These are phyloP conservation scores for Papilio xuthus DNA, from an alignment of 1,140 invertebrate species.

Conservation along the genomic window DNA sequence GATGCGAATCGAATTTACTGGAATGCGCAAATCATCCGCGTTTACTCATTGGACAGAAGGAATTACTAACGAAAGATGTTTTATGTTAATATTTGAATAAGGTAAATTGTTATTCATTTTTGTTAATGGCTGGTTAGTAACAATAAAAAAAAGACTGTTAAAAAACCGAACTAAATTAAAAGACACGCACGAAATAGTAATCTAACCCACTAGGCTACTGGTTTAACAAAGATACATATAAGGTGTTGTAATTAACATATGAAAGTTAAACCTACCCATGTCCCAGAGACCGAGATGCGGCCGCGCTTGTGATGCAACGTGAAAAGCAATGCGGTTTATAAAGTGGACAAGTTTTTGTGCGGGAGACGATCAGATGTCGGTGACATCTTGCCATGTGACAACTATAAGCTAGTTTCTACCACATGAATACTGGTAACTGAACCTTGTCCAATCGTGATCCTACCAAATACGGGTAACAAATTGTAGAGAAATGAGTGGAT, in stretches of 20 bases:
- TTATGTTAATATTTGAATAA: background rate
- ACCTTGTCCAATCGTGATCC: slow-evolving; percentile 37
- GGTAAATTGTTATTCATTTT: too few species aligned
- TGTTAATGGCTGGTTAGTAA: background rate
- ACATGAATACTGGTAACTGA: slow-evolving; percentile 63
- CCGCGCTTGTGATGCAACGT: slow-evolving; percentile 57
- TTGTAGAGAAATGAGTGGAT: slow-evolving; percentile 34
- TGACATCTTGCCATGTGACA: slow-evolving; percentile 51
- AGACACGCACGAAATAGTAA: background rate
- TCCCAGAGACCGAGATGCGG: slow-evolving; percentile 47
- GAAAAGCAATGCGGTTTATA: slow-evolving; percentile 61
- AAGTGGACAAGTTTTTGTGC: slow-evolving; percentile 62
- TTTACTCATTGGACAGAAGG: background rate
- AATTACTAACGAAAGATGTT: background rate
- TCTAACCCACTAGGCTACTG: background rate
- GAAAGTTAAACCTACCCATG: slow-evolving; percentile 54
- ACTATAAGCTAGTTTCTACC: slow-evolving; percentile 58
- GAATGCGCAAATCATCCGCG: slow-evolving; percentile 49
- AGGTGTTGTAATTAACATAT: slow-evolving; percentile 25
- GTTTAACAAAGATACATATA: slow-evolving; percentile 12
- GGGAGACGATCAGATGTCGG: slow-evolving; percentile 57
- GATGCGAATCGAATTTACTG: slow-evolving; percentile 52
- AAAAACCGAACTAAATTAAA: background rate
- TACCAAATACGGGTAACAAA: slow-evolving; percentile 31
- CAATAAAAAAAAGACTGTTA: background rate